Evolutionary conservation across 2,888 invertebrate species (phyloP), one percentile per base, ranked within the genome.

Genomic region (Aleiodes leptofemur): DNA sequence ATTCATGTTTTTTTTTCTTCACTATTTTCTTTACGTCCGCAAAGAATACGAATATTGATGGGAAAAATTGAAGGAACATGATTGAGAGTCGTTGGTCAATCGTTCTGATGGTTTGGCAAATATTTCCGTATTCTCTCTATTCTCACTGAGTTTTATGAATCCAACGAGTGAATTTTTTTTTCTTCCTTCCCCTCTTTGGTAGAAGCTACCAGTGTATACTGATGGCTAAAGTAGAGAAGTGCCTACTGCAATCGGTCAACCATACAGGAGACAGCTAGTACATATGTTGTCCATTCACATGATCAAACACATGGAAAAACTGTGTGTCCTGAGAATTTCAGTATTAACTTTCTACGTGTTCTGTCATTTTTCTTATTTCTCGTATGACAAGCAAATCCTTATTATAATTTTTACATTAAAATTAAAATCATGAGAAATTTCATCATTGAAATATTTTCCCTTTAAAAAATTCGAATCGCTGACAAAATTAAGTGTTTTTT

Each of bases 211-310:
- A 55, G 43, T 69, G 71, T 74, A 78, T 53, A 73, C 50, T 74
- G 74, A 64, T 73, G 68, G 70, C 68, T 71, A 57, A 75, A 75
- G 68, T 57, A 66, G 71, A 51, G 70, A 75, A 64, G 57, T 51
- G 29, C 53, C 61, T 64, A n/a, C 38, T 78, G 80, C 85, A 83
- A 88, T 87, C 88, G 82, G 86, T 88, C 86, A 86, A 82, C 80
- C 83, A 80, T 72, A 50, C 73, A 80, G 9, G 85, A 23, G 23
- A 86, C 85, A 84, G 83, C 83, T 85, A 85, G 85, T 87, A 88
- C 89, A 86, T 82, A 87, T 87, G 87, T 87, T 86, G 88, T 88
- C 88, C 88, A 88, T 89, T 88, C 55, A 3, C 50, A 8, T 69
- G 51, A 50, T 76, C 69, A 76, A 76, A 76, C 69, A 76, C 38